Evolutionary conservation across 2,797 vertebrate species (phyloP), one percentile per base, ranked within the genome.

Genomic region (Rhinogobio ventralis): DNA sequence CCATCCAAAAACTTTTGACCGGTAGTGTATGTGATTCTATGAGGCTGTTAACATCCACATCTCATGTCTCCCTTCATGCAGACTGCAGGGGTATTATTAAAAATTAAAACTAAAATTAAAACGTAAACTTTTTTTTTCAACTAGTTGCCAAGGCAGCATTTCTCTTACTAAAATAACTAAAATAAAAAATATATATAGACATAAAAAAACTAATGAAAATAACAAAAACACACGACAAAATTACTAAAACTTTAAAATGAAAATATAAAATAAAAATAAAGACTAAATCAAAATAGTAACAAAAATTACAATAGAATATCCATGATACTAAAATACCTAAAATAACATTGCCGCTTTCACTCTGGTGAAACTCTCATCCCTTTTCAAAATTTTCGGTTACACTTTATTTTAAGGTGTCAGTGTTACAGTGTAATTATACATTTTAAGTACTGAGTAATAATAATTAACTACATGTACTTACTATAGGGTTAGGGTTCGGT

Each of bases 321-420:
- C 14, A 6, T 28, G n/a, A 62, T 25, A 2, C n/a, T 60, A 25
- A 60, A 60, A 60, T n/a, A 60, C 11, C 55, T 13, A 5, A 17
- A 57, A 60, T 60, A n/a, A 23, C 53, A 20, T 55, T 23, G 19
- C 19, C 19, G 1, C 7, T 53, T 8, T 57, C 5, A n/a, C 23
- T 23, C 20, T n/a, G 67, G 9, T 39, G 33, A 39, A 84, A 86
- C 82, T 87, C 88, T 91, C 87, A 89, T 90, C 87, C 82, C 72
- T 85, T 66, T 72, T 90, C 88, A 36, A n/a, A n/a, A n/a, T n/a
- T n/a, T n/a, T n/a, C n/a, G n/a, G n/a, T n/a, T n/a, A n/a, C n/a
- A n/a, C n/a, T n/a, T n/a, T n/a, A n/a, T 39, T 39, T 39, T 39
- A 39, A 39, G 39, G 39, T 39, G 39, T 39, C 39, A 8, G 39